Evolutionary conservation across 1,140 invertebrate species (phyloP), one percentile per base, ranked within the genome.

Genomic region (Drosophila pectinifera): DNA sequence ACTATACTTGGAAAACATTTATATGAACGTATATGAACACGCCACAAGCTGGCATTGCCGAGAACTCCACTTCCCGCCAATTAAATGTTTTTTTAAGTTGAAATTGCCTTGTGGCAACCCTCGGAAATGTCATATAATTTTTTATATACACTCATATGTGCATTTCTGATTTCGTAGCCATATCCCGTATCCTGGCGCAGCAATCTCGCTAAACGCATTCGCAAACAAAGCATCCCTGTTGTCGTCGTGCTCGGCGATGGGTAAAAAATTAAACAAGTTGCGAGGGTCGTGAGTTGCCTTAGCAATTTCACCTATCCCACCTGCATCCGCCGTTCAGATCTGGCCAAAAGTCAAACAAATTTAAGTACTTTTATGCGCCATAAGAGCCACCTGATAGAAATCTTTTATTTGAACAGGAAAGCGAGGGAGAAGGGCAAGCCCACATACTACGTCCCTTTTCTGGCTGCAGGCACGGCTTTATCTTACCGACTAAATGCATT

Each of bases 331-430:
- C 20, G 38, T 16, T 51, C 59, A 41, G 49, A 80, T 77, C 73
- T 73, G 45, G 65, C 41, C 79, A 89, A 89, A 88, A 88, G 84
- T 88, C 84, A 88, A 88, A 89, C 83, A 88, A 80, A 80, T 88
- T 89, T 80, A 88, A 89, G 84, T 88, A 88, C 83, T 88, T 88
- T 89, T 70, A 88, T 88, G 84, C 80, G 84, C 75, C 72, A 89
- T 80, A 89, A 89, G 83, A 88, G 83, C 67, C 83, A 88, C 84
- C 84, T 88, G 83, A 88, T 88, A 83, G 84, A 88, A 83, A 88
- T 88, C 84, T 89, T 89, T 88, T 89, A 83, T 88, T 88, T 88
- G 79, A 63, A 46, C 59, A 77, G 55, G 51, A 34, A 45, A 28
- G 14, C 20, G 22, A 24, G 41, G 26, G 28, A 41, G 34, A 24